A percentile compares a stretch with the other conserved stretches of the same genome.
phyloP scores from a whole-genome alignment of 2,888 invertebrate species.

The Apodemia zela region DNA sequence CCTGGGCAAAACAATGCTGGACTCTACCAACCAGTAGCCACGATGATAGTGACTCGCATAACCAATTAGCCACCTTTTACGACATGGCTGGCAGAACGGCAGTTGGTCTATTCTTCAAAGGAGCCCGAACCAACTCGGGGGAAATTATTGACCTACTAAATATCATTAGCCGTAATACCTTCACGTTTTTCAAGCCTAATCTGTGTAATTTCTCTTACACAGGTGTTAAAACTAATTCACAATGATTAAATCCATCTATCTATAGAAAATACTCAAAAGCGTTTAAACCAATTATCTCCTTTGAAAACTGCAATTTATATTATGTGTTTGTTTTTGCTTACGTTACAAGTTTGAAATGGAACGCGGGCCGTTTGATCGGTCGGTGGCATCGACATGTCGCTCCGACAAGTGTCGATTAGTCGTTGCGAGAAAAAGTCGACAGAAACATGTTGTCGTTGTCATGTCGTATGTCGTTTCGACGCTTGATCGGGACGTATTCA shows the following conservation, averaged over 20 bases:
- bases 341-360: conserved; percentile 27
- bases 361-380: conserved; percentile 49
- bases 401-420: conserved; percentile 60
- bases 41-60: no score
- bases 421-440: conserved; percentile 56
- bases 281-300: conserved; percentile 21
- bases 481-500: conserved; percentile 45
- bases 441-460: conserved; percentile 61
- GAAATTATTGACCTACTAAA: no score
- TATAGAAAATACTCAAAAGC: not conserved
- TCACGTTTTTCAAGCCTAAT: no score
- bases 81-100: no score
- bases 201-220: no score
- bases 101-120: no score
- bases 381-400: conserved; percentile 37
- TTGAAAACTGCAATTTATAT: conserved; percentile 20
- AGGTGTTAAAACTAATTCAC: no score
- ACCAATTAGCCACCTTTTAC: no score
- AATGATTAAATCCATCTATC: not conserved
- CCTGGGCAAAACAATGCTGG: no score
- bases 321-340: conserved; percentile 8
- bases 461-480: conserved; percentile 41
- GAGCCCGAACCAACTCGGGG: no score
- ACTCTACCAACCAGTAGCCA: no score
- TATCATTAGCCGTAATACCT: no score